These are phyloP conservation scores for Sympetrum striolatum DNA, from an alignment of 2,888 invertebrate genomes.

Conservation along the genomic window DNA sequence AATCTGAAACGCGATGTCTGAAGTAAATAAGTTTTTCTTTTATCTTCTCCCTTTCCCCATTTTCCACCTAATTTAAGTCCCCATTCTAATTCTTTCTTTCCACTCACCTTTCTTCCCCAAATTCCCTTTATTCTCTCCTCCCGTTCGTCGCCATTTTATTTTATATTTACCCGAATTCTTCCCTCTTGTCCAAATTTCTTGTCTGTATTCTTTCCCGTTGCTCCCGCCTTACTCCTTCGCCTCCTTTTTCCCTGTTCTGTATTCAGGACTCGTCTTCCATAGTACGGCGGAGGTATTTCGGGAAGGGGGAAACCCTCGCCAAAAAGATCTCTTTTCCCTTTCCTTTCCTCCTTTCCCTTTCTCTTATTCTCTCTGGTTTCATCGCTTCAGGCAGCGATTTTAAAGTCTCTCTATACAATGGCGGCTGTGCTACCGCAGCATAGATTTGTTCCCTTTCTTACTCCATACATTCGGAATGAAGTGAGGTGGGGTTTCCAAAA, in stretches of 20 bases:
- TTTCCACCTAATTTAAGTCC: not conserved
- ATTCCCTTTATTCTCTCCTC: no score
- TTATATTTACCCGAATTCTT: not conserved
- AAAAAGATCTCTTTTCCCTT: not conserved
- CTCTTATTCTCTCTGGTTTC: not conserved
- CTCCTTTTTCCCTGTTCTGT: not conserved
- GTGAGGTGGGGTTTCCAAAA: no score
- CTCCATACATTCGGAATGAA: no score
- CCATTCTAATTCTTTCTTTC: not conserved
- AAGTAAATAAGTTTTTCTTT: not conserved
- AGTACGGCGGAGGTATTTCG: not conserved
- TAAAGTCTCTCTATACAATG: no score
- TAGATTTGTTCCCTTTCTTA: no score
- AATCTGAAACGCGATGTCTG: not conserved
- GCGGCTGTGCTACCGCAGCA: no score
- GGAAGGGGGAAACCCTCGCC: not conserved
- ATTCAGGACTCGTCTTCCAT: not conserved
- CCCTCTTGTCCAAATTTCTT: not conserved
- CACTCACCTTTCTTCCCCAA: no score
- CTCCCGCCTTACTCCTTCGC: not conserved
- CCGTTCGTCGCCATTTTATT: not conserved
- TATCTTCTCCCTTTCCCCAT: not conserved
- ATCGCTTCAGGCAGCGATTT: no score
- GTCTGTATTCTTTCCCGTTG: not conserved
- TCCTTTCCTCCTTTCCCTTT: not conserved